Conservation (phyloP, 2,113 vertebrate genomes). For the Echinops telfairi region DNA sequence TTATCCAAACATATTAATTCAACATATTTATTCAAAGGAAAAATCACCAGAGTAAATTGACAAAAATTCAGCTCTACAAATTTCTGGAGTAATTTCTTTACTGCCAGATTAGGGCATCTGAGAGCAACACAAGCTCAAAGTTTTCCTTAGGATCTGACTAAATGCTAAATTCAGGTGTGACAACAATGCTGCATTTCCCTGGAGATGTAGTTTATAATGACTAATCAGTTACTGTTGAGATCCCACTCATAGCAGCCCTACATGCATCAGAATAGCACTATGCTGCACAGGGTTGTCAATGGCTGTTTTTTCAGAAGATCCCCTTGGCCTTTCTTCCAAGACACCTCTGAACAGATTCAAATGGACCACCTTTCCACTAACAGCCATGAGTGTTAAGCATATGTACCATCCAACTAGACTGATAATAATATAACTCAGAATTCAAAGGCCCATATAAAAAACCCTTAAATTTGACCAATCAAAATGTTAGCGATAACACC, state of each 20-base stretch:
- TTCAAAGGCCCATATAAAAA: neutral
- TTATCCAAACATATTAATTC: neutral
- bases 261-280: no score
- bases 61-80: neutral
- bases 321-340: neutral
- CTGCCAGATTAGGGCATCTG: neutral
- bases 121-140: neutral
- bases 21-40: neutral
- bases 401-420: neutral
- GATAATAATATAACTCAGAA: neutral
- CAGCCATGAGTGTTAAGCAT: neutral
- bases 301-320: neutral
- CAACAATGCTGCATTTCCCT: neutral
- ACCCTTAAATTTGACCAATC: neutral
- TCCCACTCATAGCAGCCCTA: no score
- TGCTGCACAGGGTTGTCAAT: no score
- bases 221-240: neutral
- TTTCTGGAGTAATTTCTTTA: neutral
- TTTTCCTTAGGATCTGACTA: neutral
- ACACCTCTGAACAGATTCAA: neutral
- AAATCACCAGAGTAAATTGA: neutral
- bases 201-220: neutral
- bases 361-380: no score
- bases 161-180: neutral
- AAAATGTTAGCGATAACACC: neutral